Base-by-base conservation (phyloP, 2,113 vertebrate species). In the Xiphophorus couchianus region DNA sequence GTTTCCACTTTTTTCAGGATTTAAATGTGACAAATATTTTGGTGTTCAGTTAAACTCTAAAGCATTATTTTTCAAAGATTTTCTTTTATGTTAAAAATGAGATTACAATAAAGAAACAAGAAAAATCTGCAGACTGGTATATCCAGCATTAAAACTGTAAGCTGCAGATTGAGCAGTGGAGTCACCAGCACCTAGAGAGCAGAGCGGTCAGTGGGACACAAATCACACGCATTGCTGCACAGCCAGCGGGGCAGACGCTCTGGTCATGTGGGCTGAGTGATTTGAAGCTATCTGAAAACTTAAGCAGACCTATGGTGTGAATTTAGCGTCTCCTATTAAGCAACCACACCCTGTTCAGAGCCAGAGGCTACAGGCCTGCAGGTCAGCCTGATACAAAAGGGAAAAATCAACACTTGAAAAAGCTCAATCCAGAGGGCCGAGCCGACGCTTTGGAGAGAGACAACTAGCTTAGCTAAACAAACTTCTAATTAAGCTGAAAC, bases 401-500 rank as follows among this genome's bases (percentile, higher is more conserved):
- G 77, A 81, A 83, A 90, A 83, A 90, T 91, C 84, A 91, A 91
- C 88, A 81, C 85, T 91, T 90, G 74, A 90, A 91, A 90, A 86
- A 75, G 69, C 8, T 48, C 33, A 54, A 74, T 69, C 79, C 63
- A 73, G 4, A 2, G 58, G 84, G 63, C 70, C 76, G 0, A 25
- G 67, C 51, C 80, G 78, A 66, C 66, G 60, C 82, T 79, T 84
- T 73, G 78, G 71, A 87, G 65, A 71, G 62, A 65, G 85, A 77
- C 75, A 87, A 90, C 91, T 92, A 92, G 85, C 66, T 88, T 67
- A 81, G 66, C 89, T 90, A 90, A 93, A 93, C 90, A 91, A 92
- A 93, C 91, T 88, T 89, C 86, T 92, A 88, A 92, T 93, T 92
- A 92, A 84, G 86, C 75, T 92, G 86, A 87, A 92, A 90, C 78